A percentile compares a stretch with the other conserved stretches of the same genome.
These are phyloP conservation scores for Pammene fasciana DNA, from an alignment of 2,888 invertebrate species.

Conservation along the genomic window DNA sequence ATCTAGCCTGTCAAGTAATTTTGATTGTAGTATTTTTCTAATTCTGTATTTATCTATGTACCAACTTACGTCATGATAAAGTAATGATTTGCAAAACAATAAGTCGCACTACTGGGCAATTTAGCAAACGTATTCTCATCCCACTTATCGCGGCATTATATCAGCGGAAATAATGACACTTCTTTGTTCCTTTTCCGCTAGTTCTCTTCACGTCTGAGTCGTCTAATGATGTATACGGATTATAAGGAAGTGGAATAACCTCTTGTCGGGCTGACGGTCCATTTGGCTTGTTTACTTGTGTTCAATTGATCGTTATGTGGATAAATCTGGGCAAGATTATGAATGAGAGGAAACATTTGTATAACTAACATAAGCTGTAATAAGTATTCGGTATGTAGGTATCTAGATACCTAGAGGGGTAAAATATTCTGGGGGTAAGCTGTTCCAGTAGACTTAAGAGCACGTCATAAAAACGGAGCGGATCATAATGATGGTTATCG, in stretches of 20 bases:
- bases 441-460: too few species aligned
- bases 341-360: background rate
- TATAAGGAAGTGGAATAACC: conserved; percentile 22
- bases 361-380: background rate
- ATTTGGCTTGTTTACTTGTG: conserved; percentile 23
- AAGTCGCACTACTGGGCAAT: background rate
- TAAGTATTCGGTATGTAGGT: too few species aligned
- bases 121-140: conserved; percentile 26
- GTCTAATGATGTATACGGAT: conserved; percentile 28
- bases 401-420: too few species aligned
- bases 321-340: background rate
- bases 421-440: too few species aligned
- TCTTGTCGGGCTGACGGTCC: conserved; percentile 7
- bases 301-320: conserved; percentile 4
- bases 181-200: conserved; percentile 40
- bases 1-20: too few species aligned
- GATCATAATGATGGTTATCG: too few species aligned
- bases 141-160: conserved; percentile 35
- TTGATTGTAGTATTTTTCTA: too few species aligned
- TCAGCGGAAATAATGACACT: conserved; percentile 41
- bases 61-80: background rate
- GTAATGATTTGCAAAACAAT: conserved; percentile 9
- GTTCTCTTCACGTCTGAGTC: conserved; percentile 24
- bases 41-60: too few species aligned
- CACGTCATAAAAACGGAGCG: too few species aligned